Evolutionary conservation across 92 coral and sea anemone genomes (phyloP), one percentile per base, ranked within the genome.

Genomic region (Isaurus tuberculatus): DNA sequence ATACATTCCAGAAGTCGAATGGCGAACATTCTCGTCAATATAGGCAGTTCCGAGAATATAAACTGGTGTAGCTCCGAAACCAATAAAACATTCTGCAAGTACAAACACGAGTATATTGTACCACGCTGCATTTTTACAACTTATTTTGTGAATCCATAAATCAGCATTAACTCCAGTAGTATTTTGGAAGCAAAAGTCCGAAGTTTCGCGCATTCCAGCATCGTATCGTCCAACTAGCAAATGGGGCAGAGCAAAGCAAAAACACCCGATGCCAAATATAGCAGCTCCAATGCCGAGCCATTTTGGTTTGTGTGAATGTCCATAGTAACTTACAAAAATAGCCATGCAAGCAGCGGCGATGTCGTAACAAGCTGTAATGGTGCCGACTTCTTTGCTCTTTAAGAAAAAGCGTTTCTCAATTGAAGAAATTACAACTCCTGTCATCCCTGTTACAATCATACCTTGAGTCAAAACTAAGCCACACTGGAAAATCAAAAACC

Each of bases 11-110:
- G 98, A 93, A 0, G 98, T 94, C 0, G 91, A 81, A 34, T 90
- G 99, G 22, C 94, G 84, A 2, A 91, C 97, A 81, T 94, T 97
- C 61, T 97, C 99, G 26, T 97, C 99, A 9, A 97, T 89, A 64
- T 72, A 94, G 0, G 99, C 90, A 1, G 98, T 90, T 7, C 99
- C 98, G 19, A 97, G 73, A 79, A 90, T 87, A 61, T 97, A 97
- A 2, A 97, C 98, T 0, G 99, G 99, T 30, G 99, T 94, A 0
- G 99, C 99, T 10, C 99, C 99, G 5, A 95, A 89, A 3, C 99
- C 99, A 28, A 97, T 97, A 14, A 94, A 87, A 73, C 91, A 89
- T 83, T 97, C 98, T 9, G 98, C 99, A 5, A 94, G 67, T 9
- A 97, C 91, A 86, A 97, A 97, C 2, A 92, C 92, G 8, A 97